These are phyloP conservation scores for Lutjanus erythropterus DNA, from an alignment of 2,113 vertebrate genomes.

Conservation along the genomic window DNA sequence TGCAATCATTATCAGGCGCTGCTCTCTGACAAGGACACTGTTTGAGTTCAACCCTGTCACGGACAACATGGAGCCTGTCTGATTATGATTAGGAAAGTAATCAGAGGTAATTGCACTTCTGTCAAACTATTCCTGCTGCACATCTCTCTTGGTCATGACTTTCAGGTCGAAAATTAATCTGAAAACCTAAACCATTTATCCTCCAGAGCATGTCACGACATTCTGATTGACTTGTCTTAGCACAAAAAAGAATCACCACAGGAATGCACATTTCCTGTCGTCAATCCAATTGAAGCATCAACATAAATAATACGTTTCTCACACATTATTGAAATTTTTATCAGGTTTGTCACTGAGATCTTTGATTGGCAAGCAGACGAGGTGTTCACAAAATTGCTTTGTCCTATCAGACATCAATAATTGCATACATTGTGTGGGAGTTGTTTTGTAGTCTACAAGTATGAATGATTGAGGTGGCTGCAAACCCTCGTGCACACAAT, in stretches of 20 bases:
- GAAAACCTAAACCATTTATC: slow-evolving; percentile 37
- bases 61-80: slow-evolving; percentile 72
- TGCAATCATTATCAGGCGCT: slow-evolving; percentile 53
- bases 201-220: slow-evolving; percentile 8
- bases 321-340: background rate
- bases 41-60: slow-evolving; percentile 65
- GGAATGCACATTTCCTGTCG: background rate
- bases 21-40: slow-evolving; percentile 68
- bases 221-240: slow-evolving; percentile 5
- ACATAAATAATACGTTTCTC: background rate
- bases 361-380: slow-evolving; percentile 13
- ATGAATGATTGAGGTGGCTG: background rate
- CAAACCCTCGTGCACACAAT: background rate
- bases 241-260: background rate
- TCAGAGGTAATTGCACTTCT: slow-evolving; percentile 74
- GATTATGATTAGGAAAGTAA: slow-evolving; percentile 76
- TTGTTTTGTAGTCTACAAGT: background rate
- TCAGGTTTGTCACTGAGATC: background rate
- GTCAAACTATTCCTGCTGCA: slow-evolving; percentile 62
- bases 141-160: slow-evolving; percentile 61
- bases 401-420: background rate
- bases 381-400: background rate
- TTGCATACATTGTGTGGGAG: background rate
- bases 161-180: slow-evolving; percentile 50
- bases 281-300: background rate